Conservation (phyloP, 1,140 invertebrate genomes). For the Pseudomyrmex concolor region DNA sequence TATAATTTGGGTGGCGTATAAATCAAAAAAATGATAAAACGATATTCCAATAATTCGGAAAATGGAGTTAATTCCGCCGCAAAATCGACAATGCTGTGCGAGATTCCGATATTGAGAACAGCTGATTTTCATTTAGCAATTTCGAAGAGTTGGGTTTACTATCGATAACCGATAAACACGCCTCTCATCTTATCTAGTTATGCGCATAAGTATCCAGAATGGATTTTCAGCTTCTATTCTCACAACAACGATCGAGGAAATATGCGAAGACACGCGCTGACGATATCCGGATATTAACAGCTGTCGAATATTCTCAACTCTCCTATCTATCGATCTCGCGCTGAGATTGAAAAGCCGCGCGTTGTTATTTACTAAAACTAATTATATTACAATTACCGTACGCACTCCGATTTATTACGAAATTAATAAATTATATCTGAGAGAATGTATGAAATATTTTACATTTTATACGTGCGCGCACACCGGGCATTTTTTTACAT, state of each 20-base stretch:
- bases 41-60: slow-evolving; percentile 49
- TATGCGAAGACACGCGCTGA: slow-evolving; percentile 62
- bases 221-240: slow-evolving; percentile 46
- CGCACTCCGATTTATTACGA: not conserved
- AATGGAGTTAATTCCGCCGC: slow-evolving; percentile 49
- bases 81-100: slow-evolving; percentile 6
- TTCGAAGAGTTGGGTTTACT: slow-evolving; percentile 19
- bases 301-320: slow-evolving; percentile 41
- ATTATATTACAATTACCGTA: not conserved
- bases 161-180: slow-evolving; percentile 45
- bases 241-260: slow-evolving; percentile 37
- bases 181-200: slow-evolving; percentile 31
- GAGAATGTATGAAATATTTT: too few relatives aligned
- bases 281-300: slow-evolving; percentile 28
- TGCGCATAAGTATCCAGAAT: slow-evolving; percentile 34
- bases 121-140: slow-evolving; percentile 51
- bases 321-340: not conserved
- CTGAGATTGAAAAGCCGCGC: not conserved
- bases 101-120: slow-evolving; percentile 10
- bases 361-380: not conserved
- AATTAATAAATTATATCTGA: not conserved
- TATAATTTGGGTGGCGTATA: slow-evolving; percentile 54
- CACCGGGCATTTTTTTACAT: too few relatives aligned
- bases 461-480: too few relatives aligned
- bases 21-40: slow-evolving; percentile 50